These are phyloP conservation scores for Sparus aurata DNA, from an alignment of 2,797 vertebrate genomes.

Conservation along the genomic window DNA sequence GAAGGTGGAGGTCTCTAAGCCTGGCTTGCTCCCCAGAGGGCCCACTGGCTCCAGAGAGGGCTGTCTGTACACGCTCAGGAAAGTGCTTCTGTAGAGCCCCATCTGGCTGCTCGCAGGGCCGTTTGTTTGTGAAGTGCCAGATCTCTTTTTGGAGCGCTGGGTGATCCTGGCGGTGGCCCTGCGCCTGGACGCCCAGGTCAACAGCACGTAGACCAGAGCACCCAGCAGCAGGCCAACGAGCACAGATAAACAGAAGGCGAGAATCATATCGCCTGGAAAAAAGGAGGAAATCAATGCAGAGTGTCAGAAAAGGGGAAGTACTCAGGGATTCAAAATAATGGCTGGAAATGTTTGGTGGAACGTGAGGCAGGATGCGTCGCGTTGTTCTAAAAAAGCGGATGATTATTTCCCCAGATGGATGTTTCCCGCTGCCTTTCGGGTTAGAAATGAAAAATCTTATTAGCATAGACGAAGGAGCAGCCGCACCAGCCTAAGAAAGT, in stretches of 20 bases:
- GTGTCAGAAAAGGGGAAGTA: conserved; percentile 40
- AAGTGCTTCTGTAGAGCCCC: conserved; percentile 93
- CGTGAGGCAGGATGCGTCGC: conserved; percentile 22
- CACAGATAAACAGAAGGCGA: conserved; percentile 94
- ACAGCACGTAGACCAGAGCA: conserved; percentile 90
- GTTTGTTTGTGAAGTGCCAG: conserved; percentile 70
- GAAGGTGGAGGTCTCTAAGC: conserved; percentile 92
- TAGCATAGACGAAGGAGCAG: conserved; percentile 16
- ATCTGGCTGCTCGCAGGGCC: conserved; percentile 77
- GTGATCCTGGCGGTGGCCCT: conserved; percentile 92
- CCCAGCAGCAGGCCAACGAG: conserved; percentile 92
- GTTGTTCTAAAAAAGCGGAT: conserved; percentile 34
- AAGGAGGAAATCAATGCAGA: conserved; percentile 26
- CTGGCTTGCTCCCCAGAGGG: conserved; percentile 91
- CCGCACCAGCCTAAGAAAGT: conserved; percentile 1
- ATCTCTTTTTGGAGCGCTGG: conserved; percentile 83
- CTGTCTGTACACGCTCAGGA: conserved; percentile 92
- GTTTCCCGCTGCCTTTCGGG: conserved; percentile 29
- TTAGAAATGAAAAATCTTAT: conserved; percentile 20
- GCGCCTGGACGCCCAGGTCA: conserved; percentile 91
- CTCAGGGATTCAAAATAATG: conserved; percentile 17
- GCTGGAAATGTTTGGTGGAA: conserved; percentile 24
- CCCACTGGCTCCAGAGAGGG: conserved; percentile 93
- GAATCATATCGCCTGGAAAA: conserved; percentile 89
- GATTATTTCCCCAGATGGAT: conserved; percentile 41